Evolutionary conservation across 2,113 vertebrate species (phyloP), one percentile per base, ranked within the genome.

Genomic region (Stigmatopora argus): DNA sequence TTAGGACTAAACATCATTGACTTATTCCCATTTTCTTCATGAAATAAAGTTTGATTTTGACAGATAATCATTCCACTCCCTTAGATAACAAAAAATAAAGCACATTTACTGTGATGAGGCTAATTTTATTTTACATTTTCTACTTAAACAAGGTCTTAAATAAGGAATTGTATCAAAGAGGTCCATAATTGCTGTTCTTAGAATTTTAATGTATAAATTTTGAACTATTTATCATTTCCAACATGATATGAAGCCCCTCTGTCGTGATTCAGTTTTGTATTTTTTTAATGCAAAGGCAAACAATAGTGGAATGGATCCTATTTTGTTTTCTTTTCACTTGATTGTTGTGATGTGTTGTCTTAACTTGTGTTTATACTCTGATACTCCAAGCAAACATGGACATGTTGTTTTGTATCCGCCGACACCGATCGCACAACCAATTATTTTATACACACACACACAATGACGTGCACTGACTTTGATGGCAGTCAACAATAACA

Each of bases 401-500:
- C 51, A 19, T 21, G 57, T 72, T 77, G 71, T 81, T 56, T 83
- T 79, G 72, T 86, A 84, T 70, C 52, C 62, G 18, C 11, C 58
- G 9, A 23, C 4, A 19, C 10, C 34, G 78, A 76, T 81, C 83
- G 79, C 79, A 66, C 77, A 53, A 79, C 80, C 79, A 83, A 85
- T 84, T 87, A 85, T 83, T 84, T 79, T 76, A 67, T 61, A 57
- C 47, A 72, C 70, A 58, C 56, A 48, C 67, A 57, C 82, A 80
- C 85, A 78, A 85, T 81, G 74, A 82, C 78, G 75, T 79, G 72
- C 76, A 79, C 79, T 80, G 79, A 81, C 12, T 83, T 77, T 83
- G 85, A 85, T 75, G 73, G 72, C 70, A 41, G 70, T 57, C 74
- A 79, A 85, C 82, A 85, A 87, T 80, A 87, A 84, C 81, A 84